These are phyloP conservation scores for Microctonus aethiopoides DNA, from an alignment of 2,888 invertebrate species.

Conservation along the genomic window DNA sequence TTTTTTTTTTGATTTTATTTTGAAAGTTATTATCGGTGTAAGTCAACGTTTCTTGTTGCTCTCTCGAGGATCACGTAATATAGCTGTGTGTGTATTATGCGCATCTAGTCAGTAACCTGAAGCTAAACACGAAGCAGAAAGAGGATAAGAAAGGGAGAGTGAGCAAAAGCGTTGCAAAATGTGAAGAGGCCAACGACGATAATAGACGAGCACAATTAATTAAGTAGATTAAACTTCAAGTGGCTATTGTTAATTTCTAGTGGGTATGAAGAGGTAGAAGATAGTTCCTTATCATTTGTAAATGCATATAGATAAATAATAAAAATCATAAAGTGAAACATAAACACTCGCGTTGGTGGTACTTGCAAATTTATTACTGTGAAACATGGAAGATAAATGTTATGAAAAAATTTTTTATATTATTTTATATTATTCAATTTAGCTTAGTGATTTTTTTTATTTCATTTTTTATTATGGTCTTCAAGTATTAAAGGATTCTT, in stretches of 20 bases:
- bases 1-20: not conserved
- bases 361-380: too few relatives aligned
- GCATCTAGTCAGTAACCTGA: not conserved
- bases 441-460: constrained; percentile 21
- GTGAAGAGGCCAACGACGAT: constrained; percentile 52
- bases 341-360: too few relatives aligned
- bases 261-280: constrained; percentile 2
- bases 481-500: constrained; percentile 33
- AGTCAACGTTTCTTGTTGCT: not conserved
- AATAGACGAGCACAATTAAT: constrained; percentile 63
- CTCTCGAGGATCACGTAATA: not conserved
- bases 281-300: constrained; percentile 39
- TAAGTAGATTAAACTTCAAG: constrained; percentile 62
- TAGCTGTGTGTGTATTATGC: not conserved
- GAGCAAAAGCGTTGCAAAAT: constrained; percentile 50
- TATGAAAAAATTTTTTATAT: not conserved
- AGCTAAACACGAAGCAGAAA: constrained; percentile 8
- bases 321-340: constrained; percentile 19
- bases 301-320: not conserved
- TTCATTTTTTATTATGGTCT: constrained; percentile 38
- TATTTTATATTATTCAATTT: constrained; percentile 3
- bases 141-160: not conserved
- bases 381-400: not conserved
- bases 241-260: constrained; percentile 51
- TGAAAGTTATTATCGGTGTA: not conserved